phyloP scores from a whole-genome alignment of 2,797 vertebrate species.

The Gallinago stenura region DNA sequence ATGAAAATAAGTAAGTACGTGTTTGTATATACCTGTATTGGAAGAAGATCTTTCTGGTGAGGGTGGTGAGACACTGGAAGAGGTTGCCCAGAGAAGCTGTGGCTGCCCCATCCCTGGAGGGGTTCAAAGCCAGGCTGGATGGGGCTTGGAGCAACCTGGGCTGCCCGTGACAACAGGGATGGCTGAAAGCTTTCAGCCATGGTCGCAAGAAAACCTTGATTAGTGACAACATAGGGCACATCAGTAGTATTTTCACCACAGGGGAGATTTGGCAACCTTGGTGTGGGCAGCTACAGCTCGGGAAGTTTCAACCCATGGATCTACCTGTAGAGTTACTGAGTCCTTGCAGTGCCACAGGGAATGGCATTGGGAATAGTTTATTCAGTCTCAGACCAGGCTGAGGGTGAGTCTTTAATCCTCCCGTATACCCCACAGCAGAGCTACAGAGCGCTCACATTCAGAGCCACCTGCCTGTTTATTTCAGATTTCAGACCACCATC shows the following conservation, averaged over 20 bases:
- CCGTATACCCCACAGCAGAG: not conserved
- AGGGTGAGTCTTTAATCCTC: not conserved
- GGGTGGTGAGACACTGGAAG: too few species aligned
- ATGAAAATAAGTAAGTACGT: not conserved
- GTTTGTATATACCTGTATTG: not conserved
- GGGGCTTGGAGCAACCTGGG: not conserved
- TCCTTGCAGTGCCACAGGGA: not conserved
- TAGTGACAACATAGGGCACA: rapidly evolving
- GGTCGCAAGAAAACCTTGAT: not conserved
- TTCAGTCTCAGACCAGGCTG: not conserved
- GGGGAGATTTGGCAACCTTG: not conserved
- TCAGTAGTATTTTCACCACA: not conserved
- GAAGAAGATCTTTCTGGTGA: too few species aligned
- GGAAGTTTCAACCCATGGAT: not conserved
- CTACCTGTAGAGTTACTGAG: not conserved
- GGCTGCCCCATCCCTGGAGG: too few species aligned
- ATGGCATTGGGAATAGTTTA: not conserved
- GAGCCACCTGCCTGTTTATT: not conserved
- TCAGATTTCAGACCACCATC: not conserved
- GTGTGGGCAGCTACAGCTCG: not conserved
- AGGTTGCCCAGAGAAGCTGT: too few species aligned
- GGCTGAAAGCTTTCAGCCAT: not conserved
- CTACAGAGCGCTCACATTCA: not conserved
- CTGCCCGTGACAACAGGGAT: not conserved
- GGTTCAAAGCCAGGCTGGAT: too few species aligned